phyloP scores from a whole-genome alignment of 2,888 invertebrate genomes.

The Plagodis dolabraria region DNA sequence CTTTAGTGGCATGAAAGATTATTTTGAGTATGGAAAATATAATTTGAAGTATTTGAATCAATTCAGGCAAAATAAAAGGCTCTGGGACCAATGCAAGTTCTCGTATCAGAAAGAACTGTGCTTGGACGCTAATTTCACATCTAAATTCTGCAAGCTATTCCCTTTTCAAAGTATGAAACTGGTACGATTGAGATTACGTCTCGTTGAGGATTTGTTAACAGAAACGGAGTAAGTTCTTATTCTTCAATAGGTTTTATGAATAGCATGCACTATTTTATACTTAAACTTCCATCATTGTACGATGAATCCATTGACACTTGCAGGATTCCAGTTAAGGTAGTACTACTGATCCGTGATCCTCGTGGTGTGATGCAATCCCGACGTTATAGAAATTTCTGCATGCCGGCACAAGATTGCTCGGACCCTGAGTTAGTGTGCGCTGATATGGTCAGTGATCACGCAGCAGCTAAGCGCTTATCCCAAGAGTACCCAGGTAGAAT shows the following conservation, averaged over 20 bases:
- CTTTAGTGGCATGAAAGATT: conserved; percentile 89
- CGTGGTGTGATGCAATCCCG: conserved; percentile 94
- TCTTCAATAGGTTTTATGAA: neutral
- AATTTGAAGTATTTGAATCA: conserved; percentile 87
- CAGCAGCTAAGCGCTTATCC: conserved; percentile 88
- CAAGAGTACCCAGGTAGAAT: conserved; percentile 89
- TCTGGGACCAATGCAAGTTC: conserved; percentile 91
- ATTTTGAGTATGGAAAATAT: conserved; percentile 90
- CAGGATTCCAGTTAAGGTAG: conserved; percentile 90
- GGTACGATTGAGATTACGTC: conserved; percentile 90
- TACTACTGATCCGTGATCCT: conserved; percentile 93
- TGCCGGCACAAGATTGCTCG: conserved; percentile 91
- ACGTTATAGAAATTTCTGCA: conserved; percentile 92
- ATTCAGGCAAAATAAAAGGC: conserved; percentile 92
- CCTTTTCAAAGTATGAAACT: conserved; percentile 96
- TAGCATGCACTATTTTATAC: neutral
- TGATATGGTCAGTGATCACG: conserved; percentile 93
- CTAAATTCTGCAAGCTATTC: conserved; percentile 91
- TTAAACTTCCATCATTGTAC: too few species aligned
- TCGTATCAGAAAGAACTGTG: conserved; percentile 74
- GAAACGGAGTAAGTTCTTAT: conserved; percentile 87
- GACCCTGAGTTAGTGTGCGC: conserved; percentile 90
- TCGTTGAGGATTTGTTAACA: conserved; percentile 89
- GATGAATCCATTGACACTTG: conserved; percentile 26
- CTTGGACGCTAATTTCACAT: conserved; percentile 86